Evolutionary conservation across 2,113 vertebrate genomes (phyloP).

Genomic region (Notothenia rossii): DNA sequence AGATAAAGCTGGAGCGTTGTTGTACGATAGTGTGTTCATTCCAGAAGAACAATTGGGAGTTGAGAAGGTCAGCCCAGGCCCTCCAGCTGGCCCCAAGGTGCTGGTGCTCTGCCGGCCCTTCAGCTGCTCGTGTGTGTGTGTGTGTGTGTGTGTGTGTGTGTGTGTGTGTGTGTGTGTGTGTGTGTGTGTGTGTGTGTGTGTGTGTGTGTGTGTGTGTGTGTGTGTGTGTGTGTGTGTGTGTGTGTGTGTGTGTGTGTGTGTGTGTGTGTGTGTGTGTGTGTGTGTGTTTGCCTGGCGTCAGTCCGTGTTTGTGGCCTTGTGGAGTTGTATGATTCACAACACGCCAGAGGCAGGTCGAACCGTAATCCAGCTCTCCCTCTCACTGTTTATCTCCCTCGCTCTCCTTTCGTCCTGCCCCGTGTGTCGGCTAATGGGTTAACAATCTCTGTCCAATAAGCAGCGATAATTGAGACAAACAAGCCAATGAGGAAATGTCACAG

Average conservation of each 20-base stretch:
- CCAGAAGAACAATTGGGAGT: conserved; percentile 46
- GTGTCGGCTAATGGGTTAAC: conserved; percentile 78
- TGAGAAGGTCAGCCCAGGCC: conserved; percentile 69
- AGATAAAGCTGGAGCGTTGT: conserved; percentile 39
- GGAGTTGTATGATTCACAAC: conserved; percentile 75
- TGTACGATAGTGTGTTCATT: conserved; percentile 50
- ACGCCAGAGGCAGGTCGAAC: conserved; percentile 62
- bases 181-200: conserved; percentile 7
- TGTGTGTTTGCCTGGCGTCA: conserved; percentile 61
- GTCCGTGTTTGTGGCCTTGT: conserved; percentile 59
- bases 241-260: conserved; percentile 1
- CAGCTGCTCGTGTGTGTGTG: conserved; percentile 53
- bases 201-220: conserved; percentile 10
- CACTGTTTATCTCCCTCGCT: neutral
- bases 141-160: conserved; percentile 5
- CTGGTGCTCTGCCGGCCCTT: conserved; percentile 57
- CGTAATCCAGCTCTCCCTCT: conserved; percentile 57
- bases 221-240: conserved; percentile 10
- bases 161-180: conserved; percentile 7
- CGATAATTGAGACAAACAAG: conserved; percentile 83
- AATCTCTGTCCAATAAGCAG: conserved; percentile 77
- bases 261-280: neutral
- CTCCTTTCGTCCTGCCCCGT: conserved; percentile 46
- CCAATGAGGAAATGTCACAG: conserved; percentile 82
- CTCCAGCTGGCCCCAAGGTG: conserved; percentile 55